Evolutionary conservation across 1,140 invertebrate genomes (phyloP).

Genomic region (Arctopsyche grandis): DNA sequence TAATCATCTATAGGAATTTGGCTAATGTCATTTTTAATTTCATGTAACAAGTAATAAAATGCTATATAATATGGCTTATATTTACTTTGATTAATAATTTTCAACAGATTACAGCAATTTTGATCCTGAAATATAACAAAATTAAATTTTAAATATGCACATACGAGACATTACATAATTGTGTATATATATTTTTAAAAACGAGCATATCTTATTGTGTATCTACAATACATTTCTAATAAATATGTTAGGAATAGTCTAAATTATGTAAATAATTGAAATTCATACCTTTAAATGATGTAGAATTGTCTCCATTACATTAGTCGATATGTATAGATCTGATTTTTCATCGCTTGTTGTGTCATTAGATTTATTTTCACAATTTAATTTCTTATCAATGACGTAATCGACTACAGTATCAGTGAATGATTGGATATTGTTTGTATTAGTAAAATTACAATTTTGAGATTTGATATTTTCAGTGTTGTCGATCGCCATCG

Average conservation of each 20-base stretch:
- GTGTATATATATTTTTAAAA: too few species aligned
- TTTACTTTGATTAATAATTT: conserved; percentile 11
- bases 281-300: conserved; percentile 23
- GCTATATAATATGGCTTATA: conserved; percentile 10
- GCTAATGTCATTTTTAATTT: conserved; percentile 30
- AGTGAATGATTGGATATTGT: not conserved
- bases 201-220: too few species aligned
- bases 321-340: not conserved
- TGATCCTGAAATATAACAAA: conserved; percentile 29
- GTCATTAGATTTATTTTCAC: not conserved
- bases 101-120: not conserved
- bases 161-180: not conserved
- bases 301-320: conserved; percentile 2
- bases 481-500: not conserved
- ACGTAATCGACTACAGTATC: not conserved
- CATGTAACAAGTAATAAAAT: conserved; percentile 30
- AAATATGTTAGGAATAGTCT: not conserved
- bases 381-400: not conserved
- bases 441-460: not conserved
- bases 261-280: conserved; percentile 6
- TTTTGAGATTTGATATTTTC: not conserved
- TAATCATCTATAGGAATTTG: not conserved
- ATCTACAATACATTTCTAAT: too few species aligned
- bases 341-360: not conserved
- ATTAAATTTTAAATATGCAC: not conserved